phyloP scores from a whole-genome alignment of 2,888 invertebrate genomes.

The Drosophila suboccidentalis region DNA sequence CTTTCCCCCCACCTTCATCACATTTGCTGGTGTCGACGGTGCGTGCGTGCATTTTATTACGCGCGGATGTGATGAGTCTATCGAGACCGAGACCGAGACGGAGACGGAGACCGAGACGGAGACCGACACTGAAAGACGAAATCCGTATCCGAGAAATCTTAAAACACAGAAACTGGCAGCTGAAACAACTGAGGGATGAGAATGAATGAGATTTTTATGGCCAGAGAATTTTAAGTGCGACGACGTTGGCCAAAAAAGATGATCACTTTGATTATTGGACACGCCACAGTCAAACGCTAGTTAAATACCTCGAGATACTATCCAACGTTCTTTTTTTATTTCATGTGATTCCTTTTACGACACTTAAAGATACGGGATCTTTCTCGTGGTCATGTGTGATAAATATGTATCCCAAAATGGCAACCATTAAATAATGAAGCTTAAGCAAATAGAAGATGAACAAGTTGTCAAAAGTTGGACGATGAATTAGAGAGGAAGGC shows the following conservation, averaged over 20 bases:
- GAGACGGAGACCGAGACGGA: constrained; percentile 35
- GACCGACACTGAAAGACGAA: background rate
- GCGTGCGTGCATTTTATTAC: constrained; percentile 80
- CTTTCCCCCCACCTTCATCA: background rate
- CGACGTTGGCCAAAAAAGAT: constrained; percentile 36
- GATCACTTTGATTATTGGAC: constrained; percentile 40
- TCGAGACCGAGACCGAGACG: constrained; percentile 54
- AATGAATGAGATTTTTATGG: constrained; percentile 43
- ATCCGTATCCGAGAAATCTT: constrained; percentile 5
- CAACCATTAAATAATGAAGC: background rate
- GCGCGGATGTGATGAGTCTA: constrained; percentile 78
- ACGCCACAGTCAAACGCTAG: constrained; percentile 27
- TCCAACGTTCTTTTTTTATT: background rate
- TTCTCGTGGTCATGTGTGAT: background rate
- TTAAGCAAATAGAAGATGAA: background rate
- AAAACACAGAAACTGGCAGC: constrained; percentile 2
- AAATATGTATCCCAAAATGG: constrained; percentile 5
- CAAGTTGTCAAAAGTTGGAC: background rate
- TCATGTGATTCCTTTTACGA: constrained; percentile 21
- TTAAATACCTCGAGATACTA: constrained; percentile 22
- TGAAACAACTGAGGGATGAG: constrained; percentile 1
- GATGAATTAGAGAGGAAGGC: background rate
- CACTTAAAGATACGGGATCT: constrained; percentile 4
- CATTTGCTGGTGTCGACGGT: constrained; percentile 58
- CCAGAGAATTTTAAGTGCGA: constrained; percentile 29